Base-by-base conservation (phyloP, 1,140 invertebrate genomes). In the Meteorus sp. region DNA sequence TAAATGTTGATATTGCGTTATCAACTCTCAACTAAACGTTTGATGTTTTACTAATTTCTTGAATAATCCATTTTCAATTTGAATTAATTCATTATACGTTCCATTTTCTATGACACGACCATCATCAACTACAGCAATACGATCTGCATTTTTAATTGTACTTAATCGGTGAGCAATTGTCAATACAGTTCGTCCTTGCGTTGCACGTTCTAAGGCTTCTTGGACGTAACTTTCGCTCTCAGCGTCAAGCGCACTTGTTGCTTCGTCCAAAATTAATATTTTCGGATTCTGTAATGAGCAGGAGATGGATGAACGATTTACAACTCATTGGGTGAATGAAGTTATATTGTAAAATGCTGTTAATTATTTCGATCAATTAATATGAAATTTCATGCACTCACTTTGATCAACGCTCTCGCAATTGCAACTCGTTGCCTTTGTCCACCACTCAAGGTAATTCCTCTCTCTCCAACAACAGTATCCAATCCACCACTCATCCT, bases 81-180 rank as follows among this genome's bases (percentile, higher is more conserved):
- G 64, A 56, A 88, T 81, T 8, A 98, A 82, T 25, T 88, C 79
- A 11, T 82, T 72, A 71, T 97, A 98, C 1, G 83, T 85, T 19
- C 96, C 97, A 54, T 84, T 80, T 76, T 99, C 97, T 0, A 87
- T 85, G 1, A 99, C 85, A 33, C 74, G 68, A 0, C 97, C 97
- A 39, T 88, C 81, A 20, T 92, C 85, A 31, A 99, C 75, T 0
- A 99, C 96, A 0, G 94, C 88, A 45, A 99, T 98, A 67, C 87
- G 82, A 77, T 96, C 87, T 0, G 94, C 93, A 70, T 94, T 90
- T 67, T 91, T 89, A 59, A 98, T 94, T 0, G 95, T 97, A 63
- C 93, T 96, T 6, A 98, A 79, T 52, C 95, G 83, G 72, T 97
- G 95, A 8, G 95, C 95, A 63, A 98, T 97, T 0, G 94, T 94